Evolutionary conservation across 2,888 invertebrate species (phyloP).

Genomic region (Pseudococcus longispinus): DNA sequence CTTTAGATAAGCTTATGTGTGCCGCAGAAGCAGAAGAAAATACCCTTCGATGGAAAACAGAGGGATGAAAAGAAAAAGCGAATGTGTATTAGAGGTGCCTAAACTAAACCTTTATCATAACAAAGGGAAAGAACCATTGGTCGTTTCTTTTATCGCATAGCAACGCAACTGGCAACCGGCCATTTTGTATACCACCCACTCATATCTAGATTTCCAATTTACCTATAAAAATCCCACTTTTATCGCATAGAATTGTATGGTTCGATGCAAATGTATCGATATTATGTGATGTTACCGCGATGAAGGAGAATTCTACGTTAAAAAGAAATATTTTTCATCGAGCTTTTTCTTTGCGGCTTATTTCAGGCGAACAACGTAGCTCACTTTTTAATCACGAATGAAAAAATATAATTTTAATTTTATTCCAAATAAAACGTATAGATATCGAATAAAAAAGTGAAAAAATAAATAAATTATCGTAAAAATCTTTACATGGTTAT

Average conservation of each 20-base stretch:
- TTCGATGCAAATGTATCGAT: neutral
- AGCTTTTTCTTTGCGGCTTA: neutral
- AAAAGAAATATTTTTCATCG: neutral
- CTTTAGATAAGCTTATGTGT: conserved; percentile 56
- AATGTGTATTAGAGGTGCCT: conserved; percentile 48
- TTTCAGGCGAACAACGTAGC: neutral
- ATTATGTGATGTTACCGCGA: neutral
- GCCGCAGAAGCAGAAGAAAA: conserved; percentile 46
- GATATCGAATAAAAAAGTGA: neutral
- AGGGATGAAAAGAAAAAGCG: conserved; percentile 44
- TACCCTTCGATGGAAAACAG: conserved; percentile 50
- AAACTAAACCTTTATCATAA: conserved; percentile 45
- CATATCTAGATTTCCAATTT: conserved; percentile 16
- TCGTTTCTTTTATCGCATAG: conserved; percentile 54
- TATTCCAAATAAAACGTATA: neutral
- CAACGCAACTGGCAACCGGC: conserved; percentile 54
- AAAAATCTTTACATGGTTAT: neutral
- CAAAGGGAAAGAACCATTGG: conserved; percentile 52
- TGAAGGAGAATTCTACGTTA: neutral
- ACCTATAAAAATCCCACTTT: conserved; percentile 27
- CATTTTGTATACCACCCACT: conserved; percentile 48
- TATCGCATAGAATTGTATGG: neutral
- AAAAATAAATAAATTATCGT: neutral
- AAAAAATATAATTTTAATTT: neutral
- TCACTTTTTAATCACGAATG: neutral